Evolutionary conservation across 2,888 invertebrate genomes (phyloP).

Genomic region (Anoplius nigerrimus): DNA sequence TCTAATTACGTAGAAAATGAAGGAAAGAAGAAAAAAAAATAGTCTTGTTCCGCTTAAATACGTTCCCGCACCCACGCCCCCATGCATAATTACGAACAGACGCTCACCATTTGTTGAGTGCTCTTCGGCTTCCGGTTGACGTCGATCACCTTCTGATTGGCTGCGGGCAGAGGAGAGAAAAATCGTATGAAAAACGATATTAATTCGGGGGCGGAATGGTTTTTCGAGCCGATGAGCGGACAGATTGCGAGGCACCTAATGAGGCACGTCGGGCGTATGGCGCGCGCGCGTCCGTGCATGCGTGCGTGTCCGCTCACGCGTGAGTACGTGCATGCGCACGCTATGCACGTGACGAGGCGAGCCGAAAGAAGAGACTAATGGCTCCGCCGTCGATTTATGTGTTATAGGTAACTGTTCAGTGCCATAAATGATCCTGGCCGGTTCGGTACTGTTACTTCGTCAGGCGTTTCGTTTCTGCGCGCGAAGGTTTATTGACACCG

Average conservation of each 20-base stretch:
- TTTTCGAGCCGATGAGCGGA: constrained; percentile 18
- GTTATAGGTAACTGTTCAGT: constrained; percentile 56
- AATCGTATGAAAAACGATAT: constrained; percentile 11
- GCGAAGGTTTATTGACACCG: constrained; percentile 8
- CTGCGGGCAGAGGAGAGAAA: constrained; percentile 69
- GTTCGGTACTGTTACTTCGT: constrained; percentile 48
- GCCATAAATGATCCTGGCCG: constrained; percentile 52
- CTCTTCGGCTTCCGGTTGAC: constrained; percentile 90
- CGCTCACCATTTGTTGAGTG: constrained; percentile 95
- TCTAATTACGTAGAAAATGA: no score
- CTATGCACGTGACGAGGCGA: constrained; percentile 56
- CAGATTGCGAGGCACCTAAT: constrained; percentile 21
- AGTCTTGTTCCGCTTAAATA: no score
- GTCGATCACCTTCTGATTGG: constrained; percentile 86
- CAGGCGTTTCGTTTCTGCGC: constrained; percentile 14
- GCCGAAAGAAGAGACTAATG: constrained; percentile 46
- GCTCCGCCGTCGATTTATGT: constrained; percentile 49
- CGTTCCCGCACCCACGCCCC: no score
- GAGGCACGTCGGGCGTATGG: constrained; percentile 41
- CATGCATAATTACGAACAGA: constrained; percentile 43
- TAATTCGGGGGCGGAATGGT: constrained; percentile 20
- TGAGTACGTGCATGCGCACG: constrained; percentile 22
- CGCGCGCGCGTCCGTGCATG: constrained; percentile 15
- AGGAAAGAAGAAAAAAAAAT: no score
- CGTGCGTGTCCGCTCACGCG: constrained; percentile 27